A percentile compares a stretch with the other conserved stretches of the same genome.
Conservation (phyloP, 30 jellyfish, hydroid and myxozoan genomes). For the Haliclystus octoradiatus region DNA sequence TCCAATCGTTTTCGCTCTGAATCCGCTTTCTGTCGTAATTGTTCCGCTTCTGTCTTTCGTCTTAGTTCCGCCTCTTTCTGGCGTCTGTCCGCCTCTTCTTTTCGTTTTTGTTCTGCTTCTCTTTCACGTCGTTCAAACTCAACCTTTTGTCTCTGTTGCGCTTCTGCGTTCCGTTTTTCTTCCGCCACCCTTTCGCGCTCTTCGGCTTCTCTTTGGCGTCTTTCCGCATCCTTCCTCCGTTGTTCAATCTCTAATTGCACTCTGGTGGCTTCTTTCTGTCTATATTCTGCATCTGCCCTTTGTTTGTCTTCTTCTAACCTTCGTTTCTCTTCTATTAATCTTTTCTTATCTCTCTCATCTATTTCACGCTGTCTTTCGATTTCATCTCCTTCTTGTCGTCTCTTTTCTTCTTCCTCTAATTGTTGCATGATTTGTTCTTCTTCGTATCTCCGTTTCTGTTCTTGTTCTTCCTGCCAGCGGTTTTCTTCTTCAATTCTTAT, state of each 20-base stretch:
- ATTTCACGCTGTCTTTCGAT: constrained; percentile 1
- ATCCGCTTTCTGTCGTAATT: constrained; percentile 3
- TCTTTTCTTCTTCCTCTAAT: constrained; percentile 14
- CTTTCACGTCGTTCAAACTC: constrained; percentile 8
- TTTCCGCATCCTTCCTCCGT: constrained; percentile 6
- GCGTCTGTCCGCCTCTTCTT: constrained; percentile 26
- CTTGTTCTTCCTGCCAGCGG: neutral
- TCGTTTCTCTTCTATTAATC: neutral
- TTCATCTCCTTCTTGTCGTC: constrained; percentile 5
- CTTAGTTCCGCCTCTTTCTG: constrained; percentile 13
- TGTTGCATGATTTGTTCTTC: constrained; percentile 10
- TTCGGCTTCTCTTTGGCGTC: neutral
- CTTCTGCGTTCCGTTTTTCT: no score
- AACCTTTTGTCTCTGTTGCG: neutral
- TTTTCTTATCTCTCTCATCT: neutral
- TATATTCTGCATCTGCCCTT: neutral
- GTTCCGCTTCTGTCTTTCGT: constrained; percentile 33
- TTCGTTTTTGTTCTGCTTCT: constrained; percentile 9
- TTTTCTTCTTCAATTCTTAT: constrained; percentile 4
- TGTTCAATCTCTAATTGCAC: neutral
- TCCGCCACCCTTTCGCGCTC: constrained; percentile 5
- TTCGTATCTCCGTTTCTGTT: constrained; percentile 1
- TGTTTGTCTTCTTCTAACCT: neutral
- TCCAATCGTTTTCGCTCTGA: constrained; percentile 2
- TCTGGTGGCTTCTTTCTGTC: constrained; percentile 1